Conservation (phyloP, 2,113 vertebrate genomes). For the Ciconia maguari region DNA sequence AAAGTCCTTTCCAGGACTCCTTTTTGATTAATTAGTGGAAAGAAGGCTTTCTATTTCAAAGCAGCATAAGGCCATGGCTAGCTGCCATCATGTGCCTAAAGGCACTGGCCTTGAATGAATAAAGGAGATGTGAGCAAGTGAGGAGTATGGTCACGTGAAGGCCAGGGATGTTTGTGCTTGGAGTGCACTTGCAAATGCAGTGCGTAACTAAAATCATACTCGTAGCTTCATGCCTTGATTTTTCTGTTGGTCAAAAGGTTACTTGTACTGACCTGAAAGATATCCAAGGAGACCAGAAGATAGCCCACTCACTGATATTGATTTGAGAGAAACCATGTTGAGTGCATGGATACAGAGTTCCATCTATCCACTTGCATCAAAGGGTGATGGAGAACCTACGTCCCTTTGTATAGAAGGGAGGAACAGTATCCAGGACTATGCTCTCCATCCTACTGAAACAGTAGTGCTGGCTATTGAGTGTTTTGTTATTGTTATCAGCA, state of each 20-base stretch:
- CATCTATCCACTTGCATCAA: neutral
- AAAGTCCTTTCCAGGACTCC: neutral
- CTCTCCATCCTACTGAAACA: neutral
- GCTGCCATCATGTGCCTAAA: neutral
- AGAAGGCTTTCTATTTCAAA: neutral
- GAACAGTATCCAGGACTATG: neutral
- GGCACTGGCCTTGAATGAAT: neutral
- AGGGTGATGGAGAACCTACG: neutral
- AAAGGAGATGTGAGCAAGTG: neutral
- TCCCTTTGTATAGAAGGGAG: neutral
- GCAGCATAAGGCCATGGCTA: neutral
- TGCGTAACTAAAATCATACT: neutral
- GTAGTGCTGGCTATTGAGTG: neutral
- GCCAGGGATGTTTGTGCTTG: neutral
- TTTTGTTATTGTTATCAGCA: neutral
- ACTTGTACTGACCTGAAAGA: neutral
- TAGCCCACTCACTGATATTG: neutral
- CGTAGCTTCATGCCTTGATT: neutral
- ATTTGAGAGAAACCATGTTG: neutral
- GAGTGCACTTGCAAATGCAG: neutral
- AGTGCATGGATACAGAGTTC: neutral
- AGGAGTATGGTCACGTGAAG: neutral
- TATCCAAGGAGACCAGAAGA: neutral
- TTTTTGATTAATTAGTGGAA: neutral
- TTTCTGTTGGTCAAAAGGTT: neutral